Conservation (phyloP, 1,140 invertebrate genomes). For the Drosophila sucinea region DNA sequence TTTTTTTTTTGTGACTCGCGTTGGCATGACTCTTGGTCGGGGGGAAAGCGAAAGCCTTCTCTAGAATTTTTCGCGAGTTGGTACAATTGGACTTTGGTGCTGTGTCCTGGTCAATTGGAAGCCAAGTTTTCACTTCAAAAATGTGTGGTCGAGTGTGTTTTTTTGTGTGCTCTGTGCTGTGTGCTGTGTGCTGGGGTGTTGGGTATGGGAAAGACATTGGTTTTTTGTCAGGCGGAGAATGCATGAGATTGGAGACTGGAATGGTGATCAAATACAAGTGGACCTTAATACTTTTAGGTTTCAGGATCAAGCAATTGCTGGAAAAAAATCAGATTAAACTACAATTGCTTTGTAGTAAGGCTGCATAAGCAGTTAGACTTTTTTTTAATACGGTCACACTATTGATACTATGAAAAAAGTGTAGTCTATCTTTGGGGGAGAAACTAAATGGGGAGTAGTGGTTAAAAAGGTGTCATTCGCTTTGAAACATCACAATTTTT, state of each 20-base stretch:
- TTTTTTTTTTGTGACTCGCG: slow-evolving; percentile 12
- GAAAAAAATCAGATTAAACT: neutral
- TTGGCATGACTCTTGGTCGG: neutral
- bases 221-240: neutral
- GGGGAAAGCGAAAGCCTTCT: neutral
- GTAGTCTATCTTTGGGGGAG: no score
- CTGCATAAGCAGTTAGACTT: neutral
- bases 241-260: neutral
- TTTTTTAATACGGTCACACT: neutral
- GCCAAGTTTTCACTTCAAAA: slow-evolving; percentile 60
- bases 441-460: no score
- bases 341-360: neutral
- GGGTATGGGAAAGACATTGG: slow-evolving; percentile 5
- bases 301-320: neutral
- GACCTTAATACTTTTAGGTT: slow-evolving; percentile 4
- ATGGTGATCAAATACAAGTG: slow-evolving; percentile 3
- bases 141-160: neutral
- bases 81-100: slow-evolving; percentile 54
- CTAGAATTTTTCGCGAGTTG: neutral
- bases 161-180: neutral
- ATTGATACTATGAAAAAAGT: neutral
- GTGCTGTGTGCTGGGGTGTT: no score
- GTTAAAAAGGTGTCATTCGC: no score
- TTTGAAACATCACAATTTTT: no score
- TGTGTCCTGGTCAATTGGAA: slow-evolving; percentile 74